phyloP scores from a whole-genome alignment of 1,140 invertebrate species.

The Cotesia chilonis region DNA sequence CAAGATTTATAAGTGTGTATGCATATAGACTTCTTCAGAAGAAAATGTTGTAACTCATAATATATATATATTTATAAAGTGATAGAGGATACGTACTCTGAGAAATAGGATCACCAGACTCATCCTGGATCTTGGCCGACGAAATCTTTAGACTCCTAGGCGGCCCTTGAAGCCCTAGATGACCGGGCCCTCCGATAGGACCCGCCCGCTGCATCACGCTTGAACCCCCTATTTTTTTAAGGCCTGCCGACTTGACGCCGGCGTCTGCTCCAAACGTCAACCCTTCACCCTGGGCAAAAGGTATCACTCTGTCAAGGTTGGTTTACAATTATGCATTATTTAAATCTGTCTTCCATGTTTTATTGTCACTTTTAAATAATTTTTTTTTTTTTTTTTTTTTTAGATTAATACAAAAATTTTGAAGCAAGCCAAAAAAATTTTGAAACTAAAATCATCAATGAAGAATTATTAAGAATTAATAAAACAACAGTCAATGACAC shows the following conservation, averaged over 20 bases:
- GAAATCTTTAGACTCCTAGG: constrained; percentile 69
- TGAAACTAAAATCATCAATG: too few species aligned
- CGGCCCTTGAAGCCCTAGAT: constrained; percentile 62
- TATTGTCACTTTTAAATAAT: too few species aligned
- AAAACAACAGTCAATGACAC: too few species aligned
- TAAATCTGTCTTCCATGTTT: too few species aligned
- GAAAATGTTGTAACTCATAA: neutral
- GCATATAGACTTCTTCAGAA: too few species aligned
- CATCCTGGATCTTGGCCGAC: constrained; percentile 68
- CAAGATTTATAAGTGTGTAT: too few species aligned
- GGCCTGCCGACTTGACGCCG: constrained; percentile 34
- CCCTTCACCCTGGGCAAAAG: constrained; percentile 51
- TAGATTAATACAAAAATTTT: too few species aligned
- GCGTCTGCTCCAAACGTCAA: constrained; percentile 43
- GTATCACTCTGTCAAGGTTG: too few species aligned
- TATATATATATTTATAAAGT: neutral
- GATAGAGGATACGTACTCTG: constrained; percentile 65
- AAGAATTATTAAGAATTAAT: too few species aligned
- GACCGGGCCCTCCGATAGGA: constrained; percentile 56
- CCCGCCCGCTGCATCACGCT: constrained; percentile 58
- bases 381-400: too few species aligned
- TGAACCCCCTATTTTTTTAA: constrained; percentile 54
- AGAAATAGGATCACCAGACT: constrained; percentile 65
- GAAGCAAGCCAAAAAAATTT: too few species aligned
- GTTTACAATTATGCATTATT: too few species aligned